Evolutionary conservation across 2,888 invertebrate genomes (phyloP), one percentile per base, ranked within the genome.

Genomic region (Encarsia formosa): DNA sequence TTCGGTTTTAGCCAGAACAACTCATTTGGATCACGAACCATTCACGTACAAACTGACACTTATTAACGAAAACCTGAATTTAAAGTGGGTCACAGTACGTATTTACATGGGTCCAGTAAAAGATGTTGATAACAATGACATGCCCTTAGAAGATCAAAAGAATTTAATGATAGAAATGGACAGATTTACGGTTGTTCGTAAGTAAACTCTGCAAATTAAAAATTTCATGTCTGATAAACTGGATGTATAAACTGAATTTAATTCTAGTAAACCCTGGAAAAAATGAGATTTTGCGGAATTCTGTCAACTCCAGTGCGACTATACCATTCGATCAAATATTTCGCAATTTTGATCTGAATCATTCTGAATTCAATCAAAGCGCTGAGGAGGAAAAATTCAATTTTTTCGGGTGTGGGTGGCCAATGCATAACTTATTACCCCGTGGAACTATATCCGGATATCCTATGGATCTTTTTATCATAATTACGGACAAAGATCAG

Each of bases 371-470:
- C n/a, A n/a, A n/a, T n/a, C 18, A 32, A 9, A 73, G 77, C 15
- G 80, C 77, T 0, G 80, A 80, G 35, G 72, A 79, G 0, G 76
- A 75, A 0, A 76, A 78, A 60, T 87, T 86, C 75, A 85, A 86
- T 74, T 88, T 87, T 79, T 91, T 91, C 75, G 90, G 91, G 55
- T 91, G 91, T 64, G 89, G 89, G 40, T 90, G 90, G 88, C 90
- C 90, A 0, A 84, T 88, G 52, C 88, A 90, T 73, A 80, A 90
- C 81, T 78, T 89, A 5, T 59, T 88, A 20, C 87, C 89, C 0
- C 86, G 82, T 73, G 90, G 90, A 2, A 83, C 70, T 4, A 63
- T 77, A 0, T 76, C 79, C 52, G 89, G 89, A 0, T 82, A 80
- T 73, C 73, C 77, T 0, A 80, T 83, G 63, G 81, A 86, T 59